Base-by-base conservation (phyloP, 1,140 invertebrate genomes). In the Acromyrmex echinatior region DNA sequence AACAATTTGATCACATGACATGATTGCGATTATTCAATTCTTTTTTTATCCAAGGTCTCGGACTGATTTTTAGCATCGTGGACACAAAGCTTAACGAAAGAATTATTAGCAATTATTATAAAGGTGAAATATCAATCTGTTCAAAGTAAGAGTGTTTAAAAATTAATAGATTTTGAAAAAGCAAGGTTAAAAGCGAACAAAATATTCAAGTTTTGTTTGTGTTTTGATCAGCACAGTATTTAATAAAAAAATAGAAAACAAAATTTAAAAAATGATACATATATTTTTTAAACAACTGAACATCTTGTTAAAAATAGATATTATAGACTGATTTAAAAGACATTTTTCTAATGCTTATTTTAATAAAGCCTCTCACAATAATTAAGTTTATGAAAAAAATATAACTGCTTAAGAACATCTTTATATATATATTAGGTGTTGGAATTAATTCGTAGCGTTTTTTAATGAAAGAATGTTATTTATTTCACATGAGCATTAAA, bases 151-250 rank as follows among this genome's bases (percentile, higher is more conserved):
- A 6, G 3, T 18, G 16, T 71, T 66, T 0, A 21, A 81, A 80
- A 58, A n/a, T 28, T 21, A 56, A 56, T 12, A 58, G 25, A 77
- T 77, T 35, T 60, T 76, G n/a, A 3, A 65, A 82, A 58, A 82
- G 21, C 14, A 51, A 16, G 12, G 0, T 10, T 0, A 49, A 9
- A 53, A 0, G n/a, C 56, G n/a, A 0, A 53, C 28, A 0, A 28
- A 28, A 5, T 21, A 65, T 21, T 35, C 14, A 31, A 60, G 28
- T 35, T 70, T 9, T 1, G 66, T n/a, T 28, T 68, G 1, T 0
- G 7, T 14, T 21, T 49, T 7, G 21, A 68, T 16, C 39, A 71
- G n/a, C 1, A 35, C 0, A 56, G 14, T 18, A 71, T 25, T 39
- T 18, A 25, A 56, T 56, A 56, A 25, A 25, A 39, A 49, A 56